These are phyloP conservation scores for Leptinotarsa juncta DNA, from an alignment of 2,888 invertebrate species.

Conservation along the genomic window DNA sequence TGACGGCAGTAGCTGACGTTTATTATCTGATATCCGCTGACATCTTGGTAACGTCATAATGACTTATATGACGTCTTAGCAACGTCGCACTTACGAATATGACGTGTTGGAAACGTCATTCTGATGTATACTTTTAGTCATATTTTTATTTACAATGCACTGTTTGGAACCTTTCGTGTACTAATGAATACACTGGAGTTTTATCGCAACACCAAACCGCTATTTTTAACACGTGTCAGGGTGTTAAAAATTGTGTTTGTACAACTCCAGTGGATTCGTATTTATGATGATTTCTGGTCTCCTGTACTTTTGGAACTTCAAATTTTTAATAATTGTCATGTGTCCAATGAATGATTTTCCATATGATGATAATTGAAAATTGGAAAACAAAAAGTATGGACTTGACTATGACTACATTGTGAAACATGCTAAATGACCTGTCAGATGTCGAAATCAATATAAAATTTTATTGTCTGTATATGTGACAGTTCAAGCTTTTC, in stretches of 20 bases:
- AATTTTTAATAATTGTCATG: no score
- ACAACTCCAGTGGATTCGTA: neutral
- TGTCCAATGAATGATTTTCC: no score
- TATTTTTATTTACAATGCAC: neutral
- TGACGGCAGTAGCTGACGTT: constrained; percentile 21
- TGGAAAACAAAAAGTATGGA: constrained; percentile 1
- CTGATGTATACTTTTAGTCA: neutral
- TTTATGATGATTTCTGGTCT: neutral
- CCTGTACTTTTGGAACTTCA: neutral
- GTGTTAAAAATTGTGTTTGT: neutral
- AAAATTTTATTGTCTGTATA: neutral
- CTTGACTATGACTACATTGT: neutral
- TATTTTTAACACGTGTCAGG: neutral
- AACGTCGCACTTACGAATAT: constrained; percentile 9
- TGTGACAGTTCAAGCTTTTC: neutral
- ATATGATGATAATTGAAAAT: neutral
- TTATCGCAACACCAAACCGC: neutral
- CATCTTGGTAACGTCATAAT: constrained; percentile 13
- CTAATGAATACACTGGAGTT: no score
- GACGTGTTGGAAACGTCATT: constrained; percentile 12
- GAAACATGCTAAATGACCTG: constrained; percentile 1
- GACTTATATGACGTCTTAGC: constrained; percentile 12
- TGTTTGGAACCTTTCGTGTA: neutral
- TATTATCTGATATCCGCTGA: constrained; percentile 13
- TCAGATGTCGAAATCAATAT: neutral